Conservation (phyloP, 1,140 invertebrate genomes). For the Trichomalopsis sarcophagae region DNA sequence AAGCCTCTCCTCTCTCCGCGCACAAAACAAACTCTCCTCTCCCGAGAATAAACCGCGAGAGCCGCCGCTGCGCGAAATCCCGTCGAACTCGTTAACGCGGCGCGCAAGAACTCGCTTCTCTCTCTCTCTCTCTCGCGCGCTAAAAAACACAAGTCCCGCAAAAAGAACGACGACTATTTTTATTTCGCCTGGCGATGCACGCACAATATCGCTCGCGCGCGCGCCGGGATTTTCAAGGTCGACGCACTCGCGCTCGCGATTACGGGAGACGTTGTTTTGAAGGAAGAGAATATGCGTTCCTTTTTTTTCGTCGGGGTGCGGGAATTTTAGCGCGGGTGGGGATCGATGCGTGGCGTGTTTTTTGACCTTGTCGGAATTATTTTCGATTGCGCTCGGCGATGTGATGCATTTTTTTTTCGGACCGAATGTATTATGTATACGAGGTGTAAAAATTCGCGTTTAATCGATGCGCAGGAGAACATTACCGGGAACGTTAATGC, state of each 20-base stretch:
- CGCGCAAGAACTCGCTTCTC: neutral
- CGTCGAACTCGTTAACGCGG: constrained; percentile 8
- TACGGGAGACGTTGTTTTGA: neutral
- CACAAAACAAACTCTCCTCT: neutral
- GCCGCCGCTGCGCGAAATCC: constrained; percentile 25
- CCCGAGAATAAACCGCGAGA: constrained; percentile 14
- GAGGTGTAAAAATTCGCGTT: neutral
- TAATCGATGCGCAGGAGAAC: neutral
- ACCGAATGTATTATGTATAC: no score
- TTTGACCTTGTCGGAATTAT: neutral
- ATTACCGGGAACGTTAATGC: neutral
- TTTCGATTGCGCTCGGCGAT: neutral
- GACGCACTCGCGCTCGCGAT: constrained; percentile 38
- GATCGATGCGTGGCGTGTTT: neutral
- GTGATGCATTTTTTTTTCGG: no score
- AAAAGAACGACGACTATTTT: constrained; percentile 19
- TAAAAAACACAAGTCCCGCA: constrained; percentile 3
- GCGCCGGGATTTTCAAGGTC: constrained; percentile 38
- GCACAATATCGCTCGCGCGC: constrained; percentile 6
- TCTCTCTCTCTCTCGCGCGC: constrained; percentile 5
- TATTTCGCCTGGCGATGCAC: neutral
- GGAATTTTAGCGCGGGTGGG: neutral
- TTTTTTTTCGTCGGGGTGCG: neutral
- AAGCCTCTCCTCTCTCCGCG: neutral
- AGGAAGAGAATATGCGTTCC: neutral